phyloP scores from a whole-genome alignment of 2,888 invertebrate species.

The Neria commutata region DNA sequence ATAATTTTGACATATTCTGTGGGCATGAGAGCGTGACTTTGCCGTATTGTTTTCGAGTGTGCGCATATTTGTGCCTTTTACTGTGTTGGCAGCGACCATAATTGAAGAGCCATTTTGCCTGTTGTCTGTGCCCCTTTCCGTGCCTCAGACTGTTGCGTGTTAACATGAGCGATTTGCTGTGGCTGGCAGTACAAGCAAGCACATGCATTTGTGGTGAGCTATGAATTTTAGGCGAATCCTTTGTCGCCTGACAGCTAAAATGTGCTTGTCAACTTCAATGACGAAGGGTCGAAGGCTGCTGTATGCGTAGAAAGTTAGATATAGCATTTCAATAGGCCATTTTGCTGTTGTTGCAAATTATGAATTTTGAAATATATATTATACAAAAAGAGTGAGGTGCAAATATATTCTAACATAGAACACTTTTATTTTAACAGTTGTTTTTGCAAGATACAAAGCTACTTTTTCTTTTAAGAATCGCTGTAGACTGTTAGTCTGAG shows the following conservation, averaged over 20 bases:
- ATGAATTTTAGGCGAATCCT: too few species aligned
- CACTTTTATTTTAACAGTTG: background rate
- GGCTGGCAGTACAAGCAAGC: too few species aligned
- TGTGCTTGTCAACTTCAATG: background rate
- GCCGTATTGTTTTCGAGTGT: background rate
- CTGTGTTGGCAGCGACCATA: background rate
- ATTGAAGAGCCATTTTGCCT: constrained; percentile 1
- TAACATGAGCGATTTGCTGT: background rate
- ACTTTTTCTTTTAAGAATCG: too few species aligned
- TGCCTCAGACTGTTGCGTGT: background rate
- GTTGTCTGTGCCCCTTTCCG: too few species aligned
- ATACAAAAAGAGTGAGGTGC: background rate
- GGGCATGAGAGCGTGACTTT: constrained; percentile 10
- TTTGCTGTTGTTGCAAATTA: background rate
- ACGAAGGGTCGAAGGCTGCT: too few species aligned
- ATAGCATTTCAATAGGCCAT: too few species aligned
- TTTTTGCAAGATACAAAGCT: too few species aligned
- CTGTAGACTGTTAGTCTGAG: too few species aligned
- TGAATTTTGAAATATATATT: background rate
- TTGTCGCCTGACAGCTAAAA: background rate
- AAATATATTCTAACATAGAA: background rate
- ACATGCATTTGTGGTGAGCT: too few species aligned
- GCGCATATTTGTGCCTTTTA: background rate
- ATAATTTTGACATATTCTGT: constrained; percentile 42
- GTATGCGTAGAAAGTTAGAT: too few species aligned